Base-by-base conservation (phyloP, 2,888 invertebrate genomes). In the Acanthosoma haemorrhoidale region DNA sequence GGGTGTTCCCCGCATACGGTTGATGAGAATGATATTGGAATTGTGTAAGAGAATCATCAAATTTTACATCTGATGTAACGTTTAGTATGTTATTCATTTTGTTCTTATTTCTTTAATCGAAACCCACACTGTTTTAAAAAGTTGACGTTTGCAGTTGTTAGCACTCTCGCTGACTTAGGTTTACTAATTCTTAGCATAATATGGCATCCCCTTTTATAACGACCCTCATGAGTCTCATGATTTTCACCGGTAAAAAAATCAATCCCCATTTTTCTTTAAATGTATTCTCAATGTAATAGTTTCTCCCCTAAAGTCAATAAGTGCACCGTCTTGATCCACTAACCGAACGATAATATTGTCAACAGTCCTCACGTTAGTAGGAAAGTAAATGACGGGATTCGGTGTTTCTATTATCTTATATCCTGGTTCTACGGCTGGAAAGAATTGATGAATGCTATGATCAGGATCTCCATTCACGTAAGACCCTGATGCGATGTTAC, bases 1-100 rank as follows among this genome's bases (percentile, higher is more conserved):
- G 74, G 51, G 72, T 72, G 25, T 73, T 70, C n/a, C 74, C 69
- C 61, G 75, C 70, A 72, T 77, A 77, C 66, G 77, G 77, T 71
- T 74, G 74, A 74, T 77, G 76, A 21, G 73, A 74, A 66, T 76
- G 77, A 51, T 51, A 70, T 38, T 64, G 38, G 13, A 64, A 16
- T 18, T 64, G 31, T 32, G 38, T 16, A 29, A 72, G 18, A 11
- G 43, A 61, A 13, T 72, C 68, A 57, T 72, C 70, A 67, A 72
- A 72, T 13, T 21, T 61, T 16, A 68, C 63, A 4, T 51, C 68
- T 21, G 29, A 18, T 8, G 16, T 36, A 11, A 71, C 61, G 31
- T 68, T 59, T 29, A 71, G 38, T 39, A 71, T 68, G 34, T 41
- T 38, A 39, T 11, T 5, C 15, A 15, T 41, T 15, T 18, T 41